Conservation (phyloP, 2,888 invertebrate genomes). For the Apamea monoglypha region DNA sequence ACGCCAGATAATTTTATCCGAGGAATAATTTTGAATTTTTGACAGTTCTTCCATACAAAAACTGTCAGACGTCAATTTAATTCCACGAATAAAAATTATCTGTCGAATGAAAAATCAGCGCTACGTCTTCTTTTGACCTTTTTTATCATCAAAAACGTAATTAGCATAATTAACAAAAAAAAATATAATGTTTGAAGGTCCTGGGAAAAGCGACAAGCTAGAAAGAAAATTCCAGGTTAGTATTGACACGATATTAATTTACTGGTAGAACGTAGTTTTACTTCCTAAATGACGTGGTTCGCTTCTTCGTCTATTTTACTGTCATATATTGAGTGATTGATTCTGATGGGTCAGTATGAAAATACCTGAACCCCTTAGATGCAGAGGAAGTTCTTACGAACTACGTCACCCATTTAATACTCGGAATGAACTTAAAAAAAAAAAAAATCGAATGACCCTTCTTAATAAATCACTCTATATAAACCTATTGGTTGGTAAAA, state of each 20-base stretch:
- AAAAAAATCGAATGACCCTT: background rate
- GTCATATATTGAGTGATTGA: background rate
- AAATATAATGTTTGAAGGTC: constrained; percentile 74
- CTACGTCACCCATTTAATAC: background rate
- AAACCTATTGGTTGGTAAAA: background rate
- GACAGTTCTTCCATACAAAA: too few species aligned
- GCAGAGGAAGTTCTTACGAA: too few species aligned
- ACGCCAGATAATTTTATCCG: too few species aligned
- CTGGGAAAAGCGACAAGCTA: constrained; percentile 81
- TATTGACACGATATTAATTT: background rate
- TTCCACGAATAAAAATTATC: too few species aligned
- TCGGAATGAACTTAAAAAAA: background rate
- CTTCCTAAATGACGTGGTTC: background rate
- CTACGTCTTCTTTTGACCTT: background rate
- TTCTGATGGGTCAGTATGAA: background rate
- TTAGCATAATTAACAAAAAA: background rate
- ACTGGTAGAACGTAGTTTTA: background rate
- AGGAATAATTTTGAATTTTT: too few species aligned
- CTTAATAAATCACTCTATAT: background rate
- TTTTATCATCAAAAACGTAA: background rate
- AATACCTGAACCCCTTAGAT: background rate
- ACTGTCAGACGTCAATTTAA: too few species aligned
- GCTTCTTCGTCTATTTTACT: background rate
- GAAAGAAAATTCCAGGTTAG: constrained; percentile 59
- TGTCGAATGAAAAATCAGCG: too few species aligned